A percentile compares a stretch with the other conserved stretches of the same genome.
Conservation (phyloP, 2,888 invertebrate species). For the Encarsia formosa region DNA sequence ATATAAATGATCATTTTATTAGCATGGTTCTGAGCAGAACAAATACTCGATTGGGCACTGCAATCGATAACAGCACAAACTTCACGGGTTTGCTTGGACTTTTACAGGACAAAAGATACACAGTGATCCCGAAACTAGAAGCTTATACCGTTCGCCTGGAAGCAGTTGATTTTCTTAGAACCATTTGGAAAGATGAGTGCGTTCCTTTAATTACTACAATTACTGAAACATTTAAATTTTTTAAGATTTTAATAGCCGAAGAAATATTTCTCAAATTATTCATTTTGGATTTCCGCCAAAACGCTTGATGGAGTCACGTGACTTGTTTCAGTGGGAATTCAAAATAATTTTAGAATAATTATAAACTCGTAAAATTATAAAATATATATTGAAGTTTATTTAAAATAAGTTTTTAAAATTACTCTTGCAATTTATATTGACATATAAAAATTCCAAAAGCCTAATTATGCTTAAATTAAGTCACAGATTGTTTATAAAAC, state of each 20-base stretch:
- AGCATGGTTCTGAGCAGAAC: conserved; percentile 4
- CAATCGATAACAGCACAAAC: conserved; percentile 6
- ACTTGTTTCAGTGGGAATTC: neutral
- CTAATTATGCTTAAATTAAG: conserved; percentile 13
- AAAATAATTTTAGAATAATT: too few species aligned
- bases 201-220: neutral
- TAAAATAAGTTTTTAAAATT: too few species aligned
- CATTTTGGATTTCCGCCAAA: too few species aligned
- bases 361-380: too few species aligned
- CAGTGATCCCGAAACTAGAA: conserved; percentile 23
- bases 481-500: conserved; percentile 14
- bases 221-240: too few species aligned
- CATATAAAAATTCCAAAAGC: conserved; percentile 6
- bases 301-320: too few species aligned
- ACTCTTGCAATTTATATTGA: too few species aligned
- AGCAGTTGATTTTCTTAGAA: conserved; percentile 16
- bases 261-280: too few species aligned
- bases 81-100: conserved; percentile 25
- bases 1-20: neutral
- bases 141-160: neutral
- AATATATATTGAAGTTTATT: too few species aligned
- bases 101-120: conserved; percentile 20
- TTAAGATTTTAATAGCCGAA: too few species aligned
- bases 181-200: conserved; percentile 30
- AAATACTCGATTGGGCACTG: neutral